These are phyloP conservation scores for Argyresthia goedartella DNA, from an alignment of 2,888 invertebrate genomes.

Conservation along the genomic window DNA sequence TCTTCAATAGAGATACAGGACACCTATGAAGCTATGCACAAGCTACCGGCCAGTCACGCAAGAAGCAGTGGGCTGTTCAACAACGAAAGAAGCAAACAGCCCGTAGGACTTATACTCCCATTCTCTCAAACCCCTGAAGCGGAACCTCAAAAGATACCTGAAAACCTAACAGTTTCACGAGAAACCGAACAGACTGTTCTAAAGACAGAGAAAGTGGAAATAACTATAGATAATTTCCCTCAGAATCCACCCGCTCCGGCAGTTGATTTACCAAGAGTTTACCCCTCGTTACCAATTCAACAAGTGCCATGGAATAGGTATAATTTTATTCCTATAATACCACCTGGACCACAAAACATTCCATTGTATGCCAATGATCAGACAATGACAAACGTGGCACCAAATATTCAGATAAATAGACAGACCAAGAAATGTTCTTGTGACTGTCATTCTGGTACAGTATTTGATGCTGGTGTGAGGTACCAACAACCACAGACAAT, in stretches of 20 bases:
- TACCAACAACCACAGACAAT: neutral
- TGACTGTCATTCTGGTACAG: conserved; percentile 24
- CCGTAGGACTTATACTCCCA: conserved; percentile 2
- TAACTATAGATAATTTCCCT: neutral
- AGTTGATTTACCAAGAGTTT: neutral
- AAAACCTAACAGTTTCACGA: neutral
- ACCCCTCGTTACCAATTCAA: neutral
- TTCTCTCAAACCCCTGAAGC: neutral
- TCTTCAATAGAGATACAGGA: too few species aligned
- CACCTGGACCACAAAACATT: neutral
- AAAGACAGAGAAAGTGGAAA: neutral
- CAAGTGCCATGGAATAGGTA: conserved; percentile 1
- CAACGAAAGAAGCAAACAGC: neutral
- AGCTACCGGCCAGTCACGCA: too few species aligned
- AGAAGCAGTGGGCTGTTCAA: too few species aligned
- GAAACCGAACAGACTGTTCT: neutral
- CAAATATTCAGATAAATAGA: neutral
- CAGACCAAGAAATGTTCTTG: conserved; percentile 26
- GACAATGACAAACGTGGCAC: too few species aligned
- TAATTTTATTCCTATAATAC: neutral
- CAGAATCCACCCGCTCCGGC: neutral
- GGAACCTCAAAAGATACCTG: neutral
- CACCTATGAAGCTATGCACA: too few species aligned
- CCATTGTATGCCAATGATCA: neutral
- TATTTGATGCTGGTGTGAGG: neutral